Conservation (phyloP, 1,140 invertebrate genomes). For the Homarus americanus region DNA sequence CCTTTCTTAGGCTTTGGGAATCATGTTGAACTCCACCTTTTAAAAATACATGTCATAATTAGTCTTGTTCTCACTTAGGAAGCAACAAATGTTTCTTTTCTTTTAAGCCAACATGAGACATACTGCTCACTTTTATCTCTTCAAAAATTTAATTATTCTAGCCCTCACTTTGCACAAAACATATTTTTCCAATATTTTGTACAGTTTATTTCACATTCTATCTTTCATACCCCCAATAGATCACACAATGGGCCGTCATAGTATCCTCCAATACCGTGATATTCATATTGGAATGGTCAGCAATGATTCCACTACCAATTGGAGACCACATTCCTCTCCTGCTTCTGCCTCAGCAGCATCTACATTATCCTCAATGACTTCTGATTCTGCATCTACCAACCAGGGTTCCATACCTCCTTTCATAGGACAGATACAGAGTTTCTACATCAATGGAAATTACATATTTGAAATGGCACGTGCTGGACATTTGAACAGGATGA, state of each 20-base stretch:
- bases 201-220: neutral
- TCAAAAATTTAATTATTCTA: neutral
- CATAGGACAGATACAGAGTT: slow-evolving; percentile 93
- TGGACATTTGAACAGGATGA: slow-evolving; percentile 78
- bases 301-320: slow-evolving; percentile 81
- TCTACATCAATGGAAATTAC: slow-evolving; percentile 90
- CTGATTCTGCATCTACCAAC: slow-evolving; percentile 9
- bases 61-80: no score
- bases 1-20: no score
- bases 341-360: slow-evolving; percentile 2
- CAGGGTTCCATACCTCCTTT: slow-evolving; percentile 80
- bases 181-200: neutral
- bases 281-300: slow-evolving; percentile 69
- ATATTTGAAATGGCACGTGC: slow-evolving; percentile 87
- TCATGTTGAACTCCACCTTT: no score
- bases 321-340: slow-evolving; percentile 80
- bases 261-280: slow-evolving; percentile 70
- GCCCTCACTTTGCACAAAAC: neutral
- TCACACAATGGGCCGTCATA: slow-evolving; percentile 70
- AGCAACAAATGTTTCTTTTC: neutral
- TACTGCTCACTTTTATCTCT: neutral
- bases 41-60: no score
- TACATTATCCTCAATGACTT: neutral
- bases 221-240: no score
- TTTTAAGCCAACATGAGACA: neutral